Evolutionary conservation across 2,113 vertebrate genomes (phyloP), one percentile per base, ranked within the genome.

Genomic region (Ameiurus melas): DNA sequence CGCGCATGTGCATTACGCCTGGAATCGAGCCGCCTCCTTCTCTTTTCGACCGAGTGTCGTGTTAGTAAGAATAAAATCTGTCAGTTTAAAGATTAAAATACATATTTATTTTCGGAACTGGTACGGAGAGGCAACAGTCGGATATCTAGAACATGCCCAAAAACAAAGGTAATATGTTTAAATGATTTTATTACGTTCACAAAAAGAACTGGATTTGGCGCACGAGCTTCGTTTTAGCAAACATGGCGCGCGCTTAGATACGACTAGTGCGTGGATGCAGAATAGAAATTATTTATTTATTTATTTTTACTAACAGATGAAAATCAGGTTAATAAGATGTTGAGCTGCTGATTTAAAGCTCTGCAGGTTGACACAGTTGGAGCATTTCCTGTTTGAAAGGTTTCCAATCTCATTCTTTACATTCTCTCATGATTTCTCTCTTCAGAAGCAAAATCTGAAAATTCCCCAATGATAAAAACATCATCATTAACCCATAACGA

Each of bases 131-230:
- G 4, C 30, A 17, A 12, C 25, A 66, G 55, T 19, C 19, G 89
- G 89, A 73, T 86, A 68, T 88, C 92, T 85, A 90, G 86, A 95
- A 94, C 81, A 96, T 96, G 95, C 95, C 95, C 89, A 96, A 96
- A 79, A 96, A 96, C 90, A 96, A 96, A 95, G 95, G 95, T 95
- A 89, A 90, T 90, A 16, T 30, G 0, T 0, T 22, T 7, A 57
- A 57, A 13, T 39, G 5, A 4, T 9, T 27, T 12, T 39, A 16
- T 19, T 55, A 36, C 47, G 8, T 19, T 10, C 2, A 55, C 9
- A 55, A 16, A n/a, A 12, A n/a, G 9, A 25, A 36, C 5, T 10
- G 9, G n/a, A 3, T 70, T 39, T 43, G 53, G 5, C 8, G 33
- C 51, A 55, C 83, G 33, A 85, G n/a, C 43, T 1, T 43, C 5